Base-by-base conservation (phyloP, 2,797 vertebrate genomes). In the Lates japonicus region DNA sequence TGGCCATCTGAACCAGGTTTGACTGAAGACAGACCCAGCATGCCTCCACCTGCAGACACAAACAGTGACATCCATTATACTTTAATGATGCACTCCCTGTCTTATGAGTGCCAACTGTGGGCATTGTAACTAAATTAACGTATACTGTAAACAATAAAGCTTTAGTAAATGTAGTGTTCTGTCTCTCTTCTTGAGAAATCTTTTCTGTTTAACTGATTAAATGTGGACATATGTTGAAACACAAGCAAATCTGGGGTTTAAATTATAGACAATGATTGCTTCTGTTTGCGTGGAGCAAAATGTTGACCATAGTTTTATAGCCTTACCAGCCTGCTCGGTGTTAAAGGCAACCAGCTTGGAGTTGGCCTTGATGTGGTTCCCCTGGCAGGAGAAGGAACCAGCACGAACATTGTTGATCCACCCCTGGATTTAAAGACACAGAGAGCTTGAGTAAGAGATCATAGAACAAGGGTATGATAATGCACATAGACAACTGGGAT, bases 281-380 rank as follows among this genome's bases (percentile, higher is more conserved):
- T 70, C 29, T 55, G 39, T 63, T 67, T 66, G 9, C 29, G 37
- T 46, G 37, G 39, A 5, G 10, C 5, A 14, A 33, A 51, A 16
- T 4, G 44, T 19, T 12, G 31, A 17, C 29, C 41, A 44, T 33
- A 35, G 1, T 19, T 67, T 51, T 46, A 20, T 0, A 63, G 42
- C 33, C 95, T 93, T 93, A 99, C 98, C 98, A 52, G 96, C 85
- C 0, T 93, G 94, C 59, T 98, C 97, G 0, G 95, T 92, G 37
- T 82, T 97, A 90, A 97, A 99, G 0, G 95, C 97, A 1, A 99
- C 94, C 75, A 97, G 92, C 78, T 65, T 90, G 88, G 96, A 91
- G 91, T 96, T 98, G 16, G 97, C 96, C 91, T 96, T 97, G 88
- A 99, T 97, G 1, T 96, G 96, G 92, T 92, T 97, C 41, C 97